A percentile compares a stretch with the other conserved stretches of the same genome.
These are phyloP conservation scores for Brachystomella parvula DNA, from an alignment of 1,140 invertebrate species.

Conservation along the genomic window DNA sequence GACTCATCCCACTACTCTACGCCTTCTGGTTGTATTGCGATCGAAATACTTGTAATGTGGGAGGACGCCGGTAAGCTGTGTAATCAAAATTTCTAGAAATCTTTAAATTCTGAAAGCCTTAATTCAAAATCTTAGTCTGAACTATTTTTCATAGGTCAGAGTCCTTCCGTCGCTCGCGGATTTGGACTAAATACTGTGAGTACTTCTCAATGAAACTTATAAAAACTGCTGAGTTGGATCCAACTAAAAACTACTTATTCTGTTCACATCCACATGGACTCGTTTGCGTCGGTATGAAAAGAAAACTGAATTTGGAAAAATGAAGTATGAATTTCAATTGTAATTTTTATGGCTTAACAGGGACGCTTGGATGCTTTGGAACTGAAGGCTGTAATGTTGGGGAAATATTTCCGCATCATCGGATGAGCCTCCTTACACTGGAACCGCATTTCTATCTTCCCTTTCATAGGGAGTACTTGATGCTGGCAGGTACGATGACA, in stretches of 20 bases:
- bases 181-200: constrained; percentile 65
- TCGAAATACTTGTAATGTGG: constrained; percentile 50
- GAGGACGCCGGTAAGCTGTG: constrained; percentile 51
- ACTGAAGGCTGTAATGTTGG: constrained; percentile 65
- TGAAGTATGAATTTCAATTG: background rate
- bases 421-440: constrained; percentile 62
- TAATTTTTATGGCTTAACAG: constrained; percentile 37
- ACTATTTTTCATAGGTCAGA: constrained; percentile 42
- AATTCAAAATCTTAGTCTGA: background rate
- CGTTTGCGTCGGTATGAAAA: constrained; percentile 56
- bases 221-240: constrained; percentile 70
- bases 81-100: too few species aligned
- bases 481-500: constrained; percentile 37
- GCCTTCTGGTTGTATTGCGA: constrained; percentile 61
- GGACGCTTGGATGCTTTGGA: constrained; percentile 64
- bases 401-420: constrained; percentile 68
- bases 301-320: too few species aligned
- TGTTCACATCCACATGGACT: constrained; percentile 85
- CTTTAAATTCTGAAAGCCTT: too few species aligned
- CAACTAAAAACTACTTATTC: constrained; percentile 74
- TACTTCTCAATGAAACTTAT: constrained; percentile 79
- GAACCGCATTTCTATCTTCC: constrained; percentile 73
- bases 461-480: constrained; percentile 63
- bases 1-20: constrained; percentile 53
- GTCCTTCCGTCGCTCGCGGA: constrained; percentile 57